These are phyloP conservation scores for Andrena marginata DNA, from an alignment of 2,888 invertebrate species.

Conservation along the genomic window DNA sequence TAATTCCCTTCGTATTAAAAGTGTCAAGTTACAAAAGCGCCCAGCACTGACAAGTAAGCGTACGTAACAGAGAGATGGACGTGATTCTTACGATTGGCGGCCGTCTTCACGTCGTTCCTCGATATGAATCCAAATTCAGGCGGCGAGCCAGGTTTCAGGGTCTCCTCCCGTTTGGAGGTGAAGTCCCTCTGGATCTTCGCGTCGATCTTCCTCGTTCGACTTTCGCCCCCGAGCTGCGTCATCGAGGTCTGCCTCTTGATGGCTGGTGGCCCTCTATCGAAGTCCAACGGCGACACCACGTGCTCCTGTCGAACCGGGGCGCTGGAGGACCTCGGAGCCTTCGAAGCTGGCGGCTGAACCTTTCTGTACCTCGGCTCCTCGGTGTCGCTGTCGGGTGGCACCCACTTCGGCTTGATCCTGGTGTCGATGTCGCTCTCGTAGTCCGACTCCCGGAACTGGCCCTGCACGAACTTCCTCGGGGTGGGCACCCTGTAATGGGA, in stretches of 20 bases:
- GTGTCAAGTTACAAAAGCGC: constrained; percentile 22
- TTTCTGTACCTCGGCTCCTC: constrained; percentile 88
- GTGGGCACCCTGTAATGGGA: constrained; percentile 84
- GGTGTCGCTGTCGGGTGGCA: constrained; percentile 87
- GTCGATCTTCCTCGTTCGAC: constrained; percentile 69
- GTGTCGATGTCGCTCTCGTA: constrained; percentile 90
- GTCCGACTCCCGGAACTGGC: constrained; percentile 89
- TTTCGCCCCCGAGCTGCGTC: constrained; percentile 69
- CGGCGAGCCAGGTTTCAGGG: constrained; percentile 86
- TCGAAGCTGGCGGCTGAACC: constrained; percentile 87
- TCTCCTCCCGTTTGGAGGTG: constrained; percentile 55
- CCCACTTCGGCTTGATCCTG: constrained; percentile 88
- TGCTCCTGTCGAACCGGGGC: constrained; percentile 80
- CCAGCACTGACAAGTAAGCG: constrained; percentile 30
- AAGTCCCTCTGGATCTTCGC: constrained; percentile 32
- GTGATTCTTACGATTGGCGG: constrained; percentile 82
- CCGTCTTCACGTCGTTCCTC: constrained; percentile 78
- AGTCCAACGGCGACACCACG: constrained; percentile 88
- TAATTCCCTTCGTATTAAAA: not conserved
- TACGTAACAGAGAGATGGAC: constrained; percentile 51
- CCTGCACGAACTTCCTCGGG: constrained; percentile 89
- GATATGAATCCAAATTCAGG: constrained; percentile 87
- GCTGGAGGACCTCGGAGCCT: constrained; percentile 82
- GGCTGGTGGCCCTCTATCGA: constrained; percentile 86
- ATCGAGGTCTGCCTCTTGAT: constrained; percentile 80